These are phyloP conservation scores for Oscheius sp. DNA, from an alignment of 1,140 invertebrate species.

Conservation along the genomic window DNA sequence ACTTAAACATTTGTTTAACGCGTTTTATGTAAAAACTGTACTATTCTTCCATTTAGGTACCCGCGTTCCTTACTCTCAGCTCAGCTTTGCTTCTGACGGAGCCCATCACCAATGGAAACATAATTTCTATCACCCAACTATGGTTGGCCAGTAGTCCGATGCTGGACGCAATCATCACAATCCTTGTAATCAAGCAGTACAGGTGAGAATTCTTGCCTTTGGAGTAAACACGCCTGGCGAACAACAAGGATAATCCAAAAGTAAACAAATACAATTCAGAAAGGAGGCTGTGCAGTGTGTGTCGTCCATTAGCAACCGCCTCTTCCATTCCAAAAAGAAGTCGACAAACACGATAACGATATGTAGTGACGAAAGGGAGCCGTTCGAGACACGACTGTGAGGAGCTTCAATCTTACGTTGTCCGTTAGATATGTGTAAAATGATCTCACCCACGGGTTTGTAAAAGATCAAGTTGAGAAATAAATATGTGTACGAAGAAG, in stretches of 20 bases:
- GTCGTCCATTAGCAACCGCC: slow-evolving; percentile 3
- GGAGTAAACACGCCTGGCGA: too few species aligned
- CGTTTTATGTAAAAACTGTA: neutral
- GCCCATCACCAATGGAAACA: slow-evolving; percentile 41
- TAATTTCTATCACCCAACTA: slow-evolving; percentile 48
- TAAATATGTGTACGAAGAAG: too few species aligned
- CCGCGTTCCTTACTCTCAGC: slow-evolving; percentile 48
- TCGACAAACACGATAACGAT: neutral
- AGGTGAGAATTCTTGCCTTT: slow-evolving; percentile 4
- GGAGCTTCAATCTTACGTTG: too few species aligned
- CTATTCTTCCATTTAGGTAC: slow-evolving; percentile 43
- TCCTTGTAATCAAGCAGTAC: slow-evolving; percentile 51
- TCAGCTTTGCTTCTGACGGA: slow-evolving; percentile 44
- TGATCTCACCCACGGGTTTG: too few species aligned
- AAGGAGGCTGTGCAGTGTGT: slow-evolving; percentile 13
- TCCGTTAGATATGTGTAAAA: too few species aligned
- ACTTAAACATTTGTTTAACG: neutral
- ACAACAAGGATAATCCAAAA: too few species aligned
- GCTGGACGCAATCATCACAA: slow-evolving; percentile 46
- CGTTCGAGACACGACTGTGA: slow-evolving; percentile 25
- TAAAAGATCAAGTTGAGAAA: too few species aligned
- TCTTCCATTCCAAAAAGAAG: slow-evolving; percentile 19
- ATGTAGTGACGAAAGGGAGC: slow-evolving; percentile 9
- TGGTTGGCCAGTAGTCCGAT: slow-evolving; percentile 48
- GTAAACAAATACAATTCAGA: slow-evolving; percentile 5